These are phyloP conservation scores for Stenolophus ochropezus DNA, from an alignment of 2,888 invertebrate genomes.

Conservation along the genomic window DNA sequence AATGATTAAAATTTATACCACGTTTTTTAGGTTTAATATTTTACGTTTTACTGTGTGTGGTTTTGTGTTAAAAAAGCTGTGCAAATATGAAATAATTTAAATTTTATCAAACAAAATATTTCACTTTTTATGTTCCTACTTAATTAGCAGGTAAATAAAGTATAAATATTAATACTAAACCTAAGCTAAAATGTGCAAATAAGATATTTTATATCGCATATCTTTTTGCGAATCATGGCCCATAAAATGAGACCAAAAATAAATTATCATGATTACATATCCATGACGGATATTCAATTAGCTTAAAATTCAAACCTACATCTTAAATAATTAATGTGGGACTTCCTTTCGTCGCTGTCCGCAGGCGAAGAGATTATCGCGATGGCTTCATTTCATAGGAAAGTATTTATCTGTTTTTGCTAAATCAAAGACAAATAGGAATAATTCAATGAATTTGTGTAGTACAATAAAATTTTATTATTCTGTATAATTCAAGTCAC, in stretches of 20 bases:
- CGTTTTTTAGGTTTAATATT: no score
- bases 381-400: constrained; percentile 28
- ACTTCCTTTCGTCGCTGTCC: constrained; percentile 25
- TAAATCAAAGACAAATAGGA: no score
- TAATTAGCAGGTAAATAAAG: background rate
- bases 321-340: constrained; percentile 46
- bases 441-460: no score
- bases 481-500: no score
- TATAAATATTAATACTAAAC: background rate
- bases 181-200: background rate
- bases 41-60: no score
- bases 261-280: constrained; percentile 15
- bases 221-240: background rate
- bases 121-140: background rate
- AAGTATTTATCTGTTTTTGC: no score
- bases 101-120: background rate
- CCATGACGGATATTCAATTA: constrained; percentile 41
- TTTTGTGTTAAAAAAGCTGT: no score
- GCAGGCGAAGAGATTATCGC: background rate
- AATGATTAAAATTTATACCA: no score
- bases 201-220: background rate
- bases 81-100: background rate
- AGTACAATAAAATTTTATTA: no score
- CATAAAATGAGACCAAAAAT: constrained; percentile 36
- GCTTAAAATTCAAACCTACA: constrained; percentile 23